phyloP scores from a whole-genome alignment of 2,797 vertebrate species.

The Cercopithecus mitis region DNA sequence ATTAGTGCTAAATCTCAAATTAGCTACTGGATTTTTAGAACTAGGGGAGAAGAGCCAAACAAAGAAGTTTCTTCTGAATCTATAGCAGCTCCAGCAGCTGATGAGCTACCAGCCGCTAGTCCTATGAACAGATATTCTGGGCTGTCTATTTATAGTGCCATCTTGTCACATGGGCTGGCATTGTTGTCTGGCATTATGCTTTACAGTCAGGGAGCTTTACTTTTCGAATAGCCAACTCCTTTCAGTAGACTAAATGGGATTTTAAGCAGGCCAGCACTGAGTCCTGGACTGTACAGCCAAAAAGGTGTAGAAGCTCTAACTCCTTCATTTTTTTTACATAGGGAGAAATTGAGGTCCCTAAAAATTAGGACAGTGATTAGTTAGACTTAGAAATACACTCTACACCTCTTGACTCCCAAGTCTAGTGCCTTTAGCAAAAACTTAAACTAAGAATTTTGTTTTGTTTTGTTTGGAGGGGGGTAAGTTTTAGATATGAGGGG shows the following conservation, averaged over 20 bases:
- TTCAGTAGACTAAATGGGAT: not conserved
- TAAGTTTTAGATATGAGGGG: not conserved
- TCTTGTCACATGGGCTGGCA: conserved; percentile 15
- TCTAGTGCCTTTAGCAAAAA: not conserved
- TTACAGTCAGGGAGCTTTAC: not conserved
- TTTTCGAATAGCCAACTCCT: not conserved
- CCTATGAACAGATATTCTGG: conserved; percentile 61
- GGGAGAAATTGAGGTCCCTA: not conserved
- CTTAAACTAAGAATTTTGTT: not conserved
- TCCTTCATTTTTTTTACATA: not conserved
- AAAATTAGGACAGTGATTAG: not conserved
- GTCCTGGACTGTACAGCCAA: not conserved
- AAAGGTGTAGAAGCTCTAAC: not conserved
- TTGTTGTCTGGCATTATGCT: not conserved
- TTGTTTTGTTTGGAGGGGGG: not conserved
- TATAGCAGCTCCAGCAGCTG: conserved; percentile 23
- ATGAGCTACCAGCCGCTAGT: conserved; percentile 14
- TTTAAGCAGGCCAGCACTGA: not conserved
- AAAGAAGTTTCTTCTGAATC: conserved; percentile 27
- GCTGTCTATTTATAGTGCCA: conserved; percentile 61
- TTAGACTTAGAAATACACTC: not conserved
- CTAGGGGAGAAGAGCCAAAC: not conserved
- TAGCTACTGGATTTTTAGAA: conserved; percentile 45
- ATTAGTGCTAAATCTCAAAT: conserved; percentile 36
- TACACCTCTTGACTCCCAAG: not conserved